Evolutionary conservation across 2,888 invertebrate genomes (phyloP).

Genomic region (Steromphala cineraria): DNA sequence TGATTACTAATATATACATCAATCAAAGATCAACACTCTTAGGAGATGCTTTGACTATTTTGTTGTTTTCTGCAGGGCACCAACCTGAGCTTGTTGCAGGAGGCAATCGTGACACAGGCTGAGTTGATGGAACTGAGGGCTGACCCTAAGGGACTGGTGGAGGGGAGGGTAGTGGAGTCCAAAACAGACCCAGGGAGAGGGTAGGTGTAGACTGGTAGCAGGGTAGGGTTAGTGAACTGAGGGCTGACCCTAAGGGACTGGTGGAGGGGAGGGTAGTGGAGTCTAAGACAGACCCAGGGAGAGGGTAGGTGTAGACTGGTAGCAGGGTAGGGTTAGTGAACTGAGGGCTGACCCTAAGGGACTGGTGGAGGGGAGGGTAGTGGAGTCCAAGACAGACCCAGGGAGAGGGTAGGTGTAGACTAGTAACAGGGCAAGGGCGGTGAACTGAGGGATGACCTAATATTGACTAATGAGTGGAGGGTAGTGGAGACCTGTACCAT

Average conservation of each 20-base stretch:
- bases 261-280: neutral
- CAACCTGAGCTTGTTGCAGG: conserved; percentile 86
- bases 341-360: conserved; percentile 89
- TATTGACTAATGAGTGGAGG: no score
- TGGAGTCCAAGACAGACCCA: conserved; percentile 87
- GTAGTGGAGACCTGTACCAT: no score
- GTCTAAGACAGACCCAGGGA: neutral
- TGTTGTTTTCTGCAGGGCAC: conserved; percentile 76
- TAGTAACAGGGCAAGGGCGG: neutral
- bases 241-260: neutral
- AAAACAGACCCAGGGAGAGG: conserved; percentile 83
- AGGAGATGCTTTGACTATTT: neutral
- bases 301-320: conserved; percentile 77
- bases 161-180: conserved; percentile 94
- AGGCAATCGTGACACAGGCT: conserved; percentile 83
- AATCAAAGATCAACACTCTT: no score
- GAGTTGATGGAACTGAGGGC: conserved; percentile 91
- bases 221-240: neutral
- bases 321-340: conserved; percentile 63
- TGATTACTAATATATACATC: no score
- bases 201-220: conserved; percentile 69
- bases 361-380: conserved; percentile 89
- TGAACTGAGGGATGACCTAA: neutral
- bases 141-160: conserved; percentile 88
- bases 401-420: conserved; percentile 80